phyloP scores from a whole-genome alignment of 2,797 vertebrate genomes.

The Anguilla pacifica region DNA sequence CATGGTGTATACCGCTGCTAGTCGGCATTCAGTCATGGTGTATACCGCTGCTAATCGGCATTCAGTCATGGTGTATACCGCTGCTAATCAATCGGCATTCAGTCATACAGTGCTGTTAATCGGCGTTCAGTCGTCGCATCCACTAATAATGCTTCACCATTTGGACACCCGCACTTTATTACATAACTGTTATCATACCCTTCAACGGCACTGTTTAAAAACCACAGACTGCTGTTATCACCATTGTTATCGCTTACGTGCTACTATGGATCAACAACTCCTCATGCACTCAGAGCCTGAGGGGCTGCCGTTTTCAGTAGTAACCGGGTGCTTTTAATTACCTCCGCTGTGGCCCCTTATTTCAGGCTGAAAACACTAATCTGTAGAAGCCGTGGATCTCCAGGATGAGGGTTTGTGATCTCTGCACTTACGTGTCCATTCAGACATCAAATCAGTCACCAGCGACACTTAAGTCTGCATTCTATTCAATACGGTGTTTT shows the following conservation, averaged over 20 bases:
- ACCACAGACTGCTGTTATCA: too few relatives aligned
- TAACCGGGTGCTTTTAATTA: not conserved
- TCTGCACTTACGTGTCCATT: not conserved
- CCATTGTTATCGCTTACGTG: too few relatives aligned
- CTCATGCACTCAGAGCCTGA: too few relatives aligned
- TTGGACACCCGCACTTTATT: not conserved
- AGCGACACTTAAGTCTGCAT: not conserved
- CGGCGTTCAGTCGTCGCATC: not conserved
- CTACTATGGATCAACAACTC: too few relatives aligned
- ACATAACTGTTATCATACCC: not conserved
- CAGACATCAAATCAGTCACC: not conserved
- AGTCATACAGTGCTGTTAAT: too few relatives aligned
- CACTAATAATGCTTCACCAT: not conserved
- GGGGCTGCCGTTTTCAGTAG: too few relatives aligned
- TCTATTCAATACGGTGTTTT: not conserved
- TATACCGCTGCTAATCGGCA: too few relatives aligned
- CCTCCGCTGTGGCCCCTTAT: not conserved
- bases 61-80: too few relatives aligned
- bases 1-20: too few relatives aligned
- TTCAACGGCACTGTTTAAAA: too few relatives aligned
- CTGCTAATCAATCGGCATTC: too few relatives aligned
- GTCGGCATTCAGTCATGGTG: too few relatives aligned
- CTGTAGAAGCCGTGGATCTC: not conserved
- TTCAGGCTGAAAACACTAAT: not conserved
- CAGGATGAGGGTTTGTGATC: not conserved